Base-by-base conservation (phyloP, 2,113 vertebrate species). In the Cheirogaleus medius region DNA sequence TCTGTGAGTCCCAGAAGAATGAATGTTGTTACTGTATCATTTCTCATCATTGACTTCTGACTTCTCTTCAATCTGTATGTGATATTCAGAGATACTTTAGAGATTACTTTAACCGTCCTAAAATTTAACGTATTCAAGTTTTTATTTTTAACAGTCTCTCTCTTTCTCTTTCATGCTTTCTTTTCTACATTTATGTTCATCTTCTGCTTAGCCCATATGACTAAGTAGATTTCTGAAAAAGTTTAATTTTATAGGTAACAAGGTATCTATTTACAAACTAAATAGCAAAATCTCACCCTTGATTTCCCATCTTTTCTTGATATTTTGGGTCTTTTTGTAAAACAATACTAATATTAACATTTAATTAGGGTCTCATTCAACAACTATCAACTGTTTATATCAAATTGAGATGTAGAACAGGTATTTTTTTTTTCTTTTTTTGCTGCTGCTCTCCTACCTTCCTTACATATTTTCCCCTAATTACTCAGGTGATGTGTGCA, bases 1-100 rank as follows among this genome's bases (percentile, higher is more conserved):
- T 90, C 78, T 21, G 86, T 83, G 56, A 90, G 78, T 83, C 93
- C 78, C 77, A 89, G 86, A 23, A 83, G 86, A 54, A 94, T 56
- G 78, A 94, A 90, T 44, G 68, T 32, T 44, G 58, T 90, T 47
- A 89, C 6, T 17, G 77, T 94, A 14, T 29, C 0, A 1, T 94
- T 90, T 56, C 32, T 89, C 93, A 92, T 95, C 23, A 25, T 49
- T 58, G 58, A 92, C 2, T 58, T 87, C 37, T 82, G 68, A 34
- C 47, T 76, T 94, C 11, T 76, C 34, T 54, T 1, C 44, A 63
- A 47, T 47, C 78, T 77, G 32, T 14, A n/a, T 56, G n/a, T 68
- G 44, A 74, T 37, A 56, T 56, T 77, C 37, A 56, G 37, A 87
- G 17, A 78, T 9, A 39, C 39, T 71, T 52, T 39, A 71, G 66